Percentiles rank a stretch among this genome's conserved stretches.
Conservation (phyloP, 2,888 invertebrate species). For the Pyrrhia umbra region DNA sequence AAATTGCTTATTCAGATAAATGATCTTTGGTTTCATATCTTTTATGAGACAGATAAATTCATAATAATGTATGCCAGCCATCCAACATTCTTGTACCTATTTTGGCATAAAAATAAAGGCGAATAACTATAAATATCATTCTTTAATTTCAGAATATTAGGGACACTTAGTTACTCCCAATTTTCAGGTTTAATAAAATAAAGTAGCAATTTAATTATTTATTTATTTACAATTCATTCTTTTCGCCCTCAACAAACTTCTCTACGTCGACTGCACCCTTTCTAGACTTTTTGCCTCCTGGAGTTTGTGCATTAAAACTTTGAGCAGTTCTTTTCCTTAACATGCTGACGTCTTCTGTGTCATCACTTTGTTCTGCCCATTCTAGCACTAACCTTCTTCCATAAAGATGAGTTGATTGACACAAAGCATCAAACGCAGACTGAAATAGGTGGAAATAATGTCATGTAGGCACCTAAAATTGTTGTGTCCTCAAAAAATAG, state of each 20-base stretch:
- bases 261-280: constrained; percentile 86
- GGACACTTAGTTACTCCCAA: too few species aligned
- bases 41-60: constrained; percentile 47
- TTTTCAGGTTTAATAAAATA: too few species aligned
- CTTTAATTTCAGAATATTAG: neutral
- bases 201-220: neutral
- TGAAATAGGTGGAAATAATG: constrained; percentile 78
- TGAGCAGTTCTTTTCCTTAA: constrained; percentile 96
- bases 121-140: constrained; percentile 48
- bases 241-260: constrained; percentile 81
- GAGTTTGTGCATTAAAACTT: constrained; percentile 78
- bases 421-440: constrained; percentile 97
- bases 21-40: constrained; percentile 39
- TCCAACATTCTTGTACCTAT: constrained; percentile 64
- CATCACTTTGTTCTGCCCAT: constrained; percentile 95
- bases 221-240: constrained; percentile 59
- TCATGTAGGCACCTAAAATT: too few species aligned
- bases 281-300: constrained; percentile 86
- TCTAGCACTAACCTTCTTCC: constrained; percentile 98
- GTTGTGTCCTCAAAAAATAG: too few species aligned
- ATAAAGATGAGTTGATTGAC: constrained; percentile 99
- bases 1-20: constrained; percentile 41
- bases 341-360: constrained; percentile 93
- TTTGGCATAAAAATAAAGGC: constrained; percentile 78
- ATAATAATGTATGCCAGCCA: constrained; percentile 68